Evolutionary conservation across 1,140 invertebrate genomes (phyloP), one percentile per base, ranked within the genome.

Genomic region (Macrotrachela quadricornifera): DNA sequence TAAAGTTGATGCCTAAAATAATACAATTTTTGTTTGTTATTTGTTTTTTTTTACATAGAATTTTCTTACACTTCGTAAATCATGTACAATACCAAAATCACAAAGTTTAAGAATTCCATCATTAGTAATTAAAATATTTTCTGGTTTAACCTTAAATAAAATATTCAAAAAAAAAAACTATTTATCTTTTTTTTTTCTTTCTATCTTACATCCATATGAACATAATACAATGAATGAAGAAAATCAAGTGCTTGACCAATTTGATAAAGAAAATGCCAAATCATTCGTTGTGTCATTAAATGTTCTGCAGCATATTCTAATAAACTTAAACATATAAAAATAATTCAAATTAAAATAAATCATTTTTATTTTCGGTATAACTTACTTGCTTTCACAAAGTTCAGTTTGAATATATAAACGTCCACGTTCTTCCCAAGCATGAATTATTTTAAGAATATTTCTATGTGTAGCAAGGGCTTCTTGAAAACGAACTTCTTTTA

Each of bases 351-450:
- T 39, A 13, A 6, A 6, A n/a, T 41, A 41, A 41, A 3, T 41
- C 10, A 41, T 1, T 30, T 30, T 30, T 30, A 30, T 30, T 30
- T 30, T n/a, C n/a, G n/a, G n/a, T n/a, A 30, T 4, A 4, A 49
- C 51, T 53, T 61, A 71, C 66, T 65, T 71, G 39, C 61, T 77
- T 71, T 71, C 61, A 61, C 80, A 82, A 3, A 81, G 67, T 65
- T 83, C 81, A 58, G 79, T 75, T 63, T 82, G 77, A 57, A 83
- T 79, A 59, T 78, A 82, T 2, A 82, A 66, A 43, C 74, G 70
- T 60, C 75, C 72, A 18, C 75, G 71, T 62, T 83, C 79, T 66
- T 83, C 80, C 81, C 81, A 83, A 1, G 81, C 80, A 51, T 73
- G 71, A 54, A 75, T 73, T 57, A 80, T 78, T 49, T 71, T 64